Conservation (phyloP, 2,888 invertebrate species). For the Dendrolimus houi region DNA sequence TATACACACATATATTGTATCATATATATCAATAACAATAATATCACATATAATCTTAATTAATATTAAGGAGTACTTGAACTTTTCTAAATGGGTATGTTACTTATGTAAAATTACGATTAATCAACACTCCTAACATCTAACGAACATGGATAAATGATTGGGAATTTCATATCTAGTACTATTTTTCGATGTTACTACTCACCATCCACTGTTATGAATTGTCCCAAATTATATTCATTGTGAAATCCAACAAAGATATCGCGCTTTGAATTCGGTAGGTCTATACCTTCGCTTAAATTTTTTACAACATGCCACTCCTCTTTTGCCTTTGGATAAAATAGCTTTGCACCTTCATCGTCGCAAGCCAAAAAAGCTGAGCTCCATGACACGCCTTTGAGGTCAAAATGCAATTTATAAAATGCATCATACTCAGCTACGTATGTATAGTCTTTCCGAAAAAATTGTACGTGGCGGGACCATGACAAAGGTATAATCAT, state of each 20-base stretch:
- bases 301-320: slow-evolving; percentile 32
- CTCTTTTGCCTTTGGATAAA: slow-evolving; percentile 25
- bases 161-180: too few relatives aligned
- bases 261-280: slow-evolving; percentile 19
- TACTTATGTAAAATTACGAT: too few relatives aligned
- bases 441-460: slow-evolving; percentile 34
- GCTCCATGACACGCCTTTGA: slow-evolving; percentile 19
- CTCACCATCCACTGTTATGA: slow-evolving; percentile 39
- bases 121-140: too few relatives aligned
- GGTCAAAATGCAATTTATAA: slow-evolving; percentile 35
- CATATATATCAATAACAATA: too few relatives aligned
- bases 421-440: slow-evolving; percentile 29
- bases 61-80: too few relatives aligned
- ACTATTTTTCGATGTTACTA: not conserved
- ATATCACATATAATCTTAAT: too few relatives aligned
- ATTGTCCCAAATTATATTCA: slow-evolving; percentile 29
- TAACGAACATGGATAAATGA: too few relatives aligned
- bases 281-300: slow-evolving; percentile 12
- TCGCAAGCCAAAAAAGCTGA: slow-evolving; percentile 28
- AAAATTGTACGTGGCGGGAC: slow-evolving; percentile 24
- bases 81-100: too few relatives aligned
- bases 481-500: slow-evolving; percentile 9
- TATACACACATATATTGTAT: too few relatives aligned
- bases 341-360: slow-evolving; percentile 32
- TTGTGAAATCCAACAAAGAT: slow-evolving; percentile 34